These are phyloP conservation scores for Caenorhabditis macrosperma DNA, from an alignment of 2,888 invertebrate genomes.

Conservation along the genomic window DNA sequence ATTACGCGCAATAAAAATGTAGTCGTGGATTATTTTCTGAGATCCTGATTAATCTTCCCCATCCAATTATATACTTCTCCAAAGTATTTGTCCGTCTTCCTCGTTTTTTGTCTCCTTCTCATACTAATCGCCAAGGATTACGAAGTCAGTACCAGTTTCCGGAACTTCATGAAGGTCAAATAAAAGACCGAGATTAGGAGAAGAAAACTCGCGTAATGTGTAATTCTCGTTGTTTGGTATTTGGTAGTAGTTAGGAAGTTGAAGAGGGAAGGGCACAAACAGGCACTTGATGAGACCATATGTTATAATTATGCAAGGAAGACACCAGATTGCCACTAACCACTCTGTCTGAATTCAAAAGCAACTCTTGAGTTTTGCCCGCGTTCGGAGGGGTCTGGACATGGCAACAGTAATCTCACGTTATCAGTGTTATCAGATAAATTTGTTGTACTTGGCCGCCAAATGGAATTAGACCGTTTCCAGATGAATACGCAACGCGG, in stretches of 20 bases:
- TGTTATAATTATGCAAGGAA: slow-evolving; percentile 52
- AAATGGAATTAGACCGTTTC: not conserved
- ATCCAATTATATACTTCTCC: slow-evolving; percentile 51
- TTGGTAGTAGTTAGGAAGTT: not conserved
- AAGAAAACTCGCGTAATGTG: not conserved
- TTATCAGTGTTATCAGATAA: too few species aligned
- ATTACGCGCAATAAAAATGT: not conserved
- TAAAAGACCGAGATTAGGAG: slow-evolving; percentile 24
- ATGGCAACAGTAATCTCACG: slow-evolving; percentile 1
- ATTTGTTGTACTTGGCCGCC: too few species aligned
- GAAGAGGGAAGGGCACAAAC: slow-evolving; percentile 30
- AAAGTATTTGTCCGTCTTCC: slow-evolving; percentile 6
- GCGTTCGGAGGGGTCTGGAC: not conserved
- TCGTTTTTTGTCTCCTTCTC: slow-evolving; percentile 9
- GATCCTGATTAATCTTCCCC: slow-evolving; percentile 15
- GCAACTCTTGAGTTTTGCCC: slow-evolving; percentile 27
- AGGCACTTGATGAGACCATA: slow-evolving; percentile 58
- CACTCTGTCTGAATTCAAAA: slow-evolving; percentile 40
- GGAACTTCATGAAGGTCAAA: slow-evolving; percentile 54
- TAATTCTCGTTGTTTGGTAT: slow-evolving; percentile 33
- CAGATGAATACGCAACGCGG: slow-evolving; percentile 58
- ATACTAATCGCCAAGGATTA: slow-evolving; percentile 56
- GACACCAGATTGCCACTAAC: slow-evolving; percentile 38
- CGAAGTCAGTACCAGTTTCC: slow-evolving; percentile 52
- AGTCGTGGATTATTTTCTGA: slow-evolving; percentile 1